Evolutionary conservation across 2,797 vertebrate species (phyloP), one percentile per base, ranked within the genome.

Genomic region (Enteromius radiatus): DNA sequence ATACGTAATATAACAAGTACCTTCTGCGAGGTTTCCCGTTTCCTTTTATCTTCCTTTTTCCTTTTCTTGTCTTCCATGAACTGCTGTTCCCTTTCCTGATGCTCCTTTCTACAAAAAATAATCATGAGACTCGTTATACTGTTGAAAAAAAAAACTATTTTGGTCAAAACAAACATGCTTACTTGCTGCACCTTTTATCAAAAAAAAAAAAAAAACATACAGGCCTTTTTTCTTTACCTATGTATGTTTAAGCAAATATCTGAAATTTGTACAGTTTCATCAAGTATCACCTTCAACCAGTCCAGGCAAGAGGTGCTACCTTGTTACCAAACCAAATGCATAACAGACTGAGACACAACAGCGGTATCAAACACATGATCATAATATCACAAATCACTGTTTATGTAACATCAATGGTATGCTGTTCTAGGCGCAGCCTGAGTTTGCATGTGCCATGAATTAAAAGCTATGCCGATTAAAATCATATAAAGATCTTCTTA

Each of bases 21-120:
- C 98, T 99, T 99, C 96, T 99, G 98, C 95, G 97, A 96, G 94
- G 96, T 95, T 95, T 99, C 98, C 94, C 97, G 98, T 96, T 99
- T 99, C 95, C 97, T 97, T 96, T 99, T 99, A 91, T 99, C 98
- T 93, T 99, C 98, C 93, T 99, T 99, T 95, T 99, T 99, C 97
- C 98, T 99, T 99, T 99, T 99, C 98, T 99, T 99, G 97, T 99
- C 98, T 99, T 99, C 98, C 98, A 99, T 99, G 97, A 99, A 99
- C 98, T 98, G 97, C 97, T 96, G 95, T 95, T 97, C 98, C 97
- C 96, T 95, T 97, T 98, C 96, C 96, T 95, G 96, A 96, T 95
- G 92, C 93, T 96, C 95, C 94, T 96, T 96, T 97, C 95, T 97
- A 71, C 67, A 36, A 63, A 43, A 19, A 45, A 14, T 1, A 45